Evolutionary conservation across 2,797 vertebrate genomes (phyloP).

Genomic region (Microctenopoma steveboyesi): DNA sequence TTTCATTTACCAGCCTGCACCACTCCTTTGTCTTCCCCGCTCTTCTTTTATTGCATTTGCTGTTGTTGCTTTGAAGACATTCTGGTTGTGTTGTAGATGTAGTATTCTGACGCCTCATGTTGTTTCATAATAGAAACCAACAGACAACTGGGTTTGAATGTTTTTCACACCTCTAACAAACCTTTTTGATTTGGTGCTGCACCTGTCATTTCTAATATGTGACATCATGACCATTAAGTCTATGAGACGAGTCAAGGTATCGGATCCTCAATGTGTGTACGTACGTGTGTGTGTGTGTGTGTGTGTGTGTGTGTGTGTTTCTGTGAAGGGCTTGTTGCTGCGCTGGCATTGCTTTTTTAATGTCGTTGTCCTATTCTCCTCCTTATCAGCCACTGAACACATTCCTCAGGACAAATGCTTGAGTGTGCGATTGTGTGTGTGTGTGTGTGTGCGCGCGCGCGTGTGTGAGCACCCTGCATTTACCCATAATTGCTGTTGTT

Average conservation of each 20-base stretch:
- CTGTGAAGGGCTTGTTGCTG: conserved; percentile 34
- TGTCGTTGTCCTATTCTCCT: conserved; percentile 58
- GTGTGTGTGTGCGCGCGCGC: conserved; percentile 5
- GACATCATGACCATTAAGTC: conserved; percentile 10
- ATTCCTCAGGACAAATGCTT: conserved; percentile 54
- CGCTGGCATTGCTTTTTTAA: conserved; percentile 59
- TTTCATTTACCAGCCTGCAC: conserved; percentile 16
- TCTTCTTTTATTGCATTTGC: conserved; percentile 11
- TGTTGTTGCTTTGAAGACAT: conserved; percentile 6
- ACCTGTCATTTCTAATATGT: background rate
- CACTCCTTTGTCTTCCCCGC: background rate
- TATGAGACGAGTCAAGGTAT: conserved; percentile 11
- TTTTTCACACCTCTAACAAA: background rate
- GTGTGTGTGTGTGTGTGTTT: conserved; percentile 25
- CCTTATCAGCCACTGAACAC: conserved; percentile 75
- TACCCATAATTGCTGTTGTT: conserved; percentile 64
- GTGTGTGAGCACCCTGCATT: conserved; percentile 4
- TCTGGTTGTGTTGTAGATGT: conserved; percentile 1
- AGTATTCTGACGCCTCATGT: conserved; percentile 6
- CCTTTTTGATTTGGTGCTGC: conserved; percentile 13
- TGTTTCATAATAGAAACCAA: background rate
- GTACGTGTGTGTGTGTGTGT: conserved; percentile 20
- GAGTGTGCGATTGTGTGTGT: conserved; percentile 4
- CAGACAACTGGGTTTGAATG: background rate
- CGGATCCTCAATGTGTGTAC: conserved; percentile 7